Evolutionary conservation across 2,113 vertebrate species (phyloP).

Genomic region (Prunella himalayana): DNA sequence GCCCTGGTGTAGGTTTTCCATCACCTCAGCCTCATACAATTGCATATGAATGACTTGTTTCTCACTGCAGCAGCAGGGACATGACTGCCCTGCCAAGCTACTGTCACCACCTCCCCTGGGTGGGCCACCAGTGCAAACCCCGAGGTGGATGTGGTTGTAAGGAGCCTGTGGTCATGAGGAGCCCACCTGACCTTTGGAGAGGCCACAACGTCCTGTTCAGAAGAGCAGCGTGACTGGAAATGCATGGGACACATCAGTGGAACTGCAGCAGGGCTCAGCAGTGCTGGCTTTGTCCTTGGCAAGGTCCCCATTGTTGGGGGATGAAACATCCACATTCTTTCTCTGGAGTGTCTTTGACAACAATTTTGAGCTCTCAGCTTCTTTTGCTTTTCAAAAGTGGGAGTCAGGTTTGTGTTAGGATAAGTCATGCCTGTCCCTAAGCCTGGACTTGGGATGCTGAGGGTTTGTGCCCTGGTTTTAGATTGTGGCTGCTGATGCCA

Average conservation of each 20-base stretch:
- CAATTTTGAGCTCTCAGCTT: accelerated
- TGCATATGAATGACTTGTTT: conserved; percentile 25
- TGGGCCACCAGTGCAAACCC: not conserved
- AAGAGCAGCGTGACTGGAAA: not conserved
- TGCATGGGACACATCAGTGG: not conserved
- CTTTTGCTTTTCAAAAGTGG: not conserved
- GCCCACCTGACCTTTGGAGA: not conserved
- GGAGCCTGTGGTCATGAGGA: not conserved
- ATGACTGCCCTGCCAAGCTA: not conserved
- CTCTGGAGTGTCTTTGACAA: not conserved
- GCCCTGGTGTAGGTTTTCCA: not conserved
- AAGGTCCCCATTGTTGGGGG: not conserved
- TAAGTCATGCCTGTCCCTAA: not conserved
- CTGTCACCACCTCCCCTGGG: not conserved
- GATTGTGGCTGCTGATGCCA: not conserved
- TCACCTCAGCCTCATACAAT: not conserved
- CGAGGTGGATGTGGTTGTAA: not conserved
- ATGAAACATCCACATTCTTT: not conserved
- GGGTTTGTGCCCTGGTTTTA: not conserved
- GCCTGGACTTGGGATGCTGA: not conserved
- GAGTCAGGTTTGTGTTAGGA: not conserved
- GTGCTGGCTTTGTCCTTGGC: not conserved
- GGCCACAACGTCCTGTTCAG: not conserved
- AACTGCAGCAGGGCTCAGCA: not conserved
- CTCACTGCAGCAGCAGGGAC: accelerated